These are phyloP conservation scores for Hymenopus coronatus DNA, from an alignment of 2,888 invertebrate genomes.

Conservation along the genomic window DNA sequence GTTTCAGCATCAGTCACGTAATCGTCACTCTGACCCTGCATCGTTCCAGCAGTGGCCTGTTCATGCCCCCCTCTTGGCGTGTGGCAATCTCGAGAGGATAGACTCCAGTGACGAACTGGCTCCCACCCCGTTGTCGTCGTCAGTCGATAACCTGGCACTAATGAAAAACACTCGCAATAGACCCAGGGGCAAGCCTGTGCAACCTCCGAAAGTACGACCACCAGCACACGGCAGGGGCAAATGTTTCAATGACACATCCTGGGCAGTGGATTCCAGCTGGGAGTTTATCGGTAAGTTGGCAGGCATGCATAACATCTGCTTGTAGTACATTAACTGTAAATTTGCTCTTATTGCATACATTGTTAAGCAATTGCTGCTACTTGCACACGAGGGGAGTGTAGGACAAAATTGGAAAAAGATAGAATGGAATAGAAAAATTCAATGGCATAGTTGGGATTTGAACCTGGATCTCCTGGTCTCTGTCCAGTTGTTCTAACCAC, in stretches of 20 bases:
- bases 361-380: no score
- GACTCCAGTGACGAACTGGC: conserved; percentile 44
- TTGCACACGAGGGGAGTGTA: no score
- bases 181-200: conserved; percentile 67
- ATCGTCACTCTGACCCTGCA: conserved; percentile 51
- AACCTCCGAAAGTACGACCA: conserved; percentile 61
- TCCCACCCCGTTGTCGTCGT: conserved; percentile 54
- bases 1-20: conserved; percentile 32
- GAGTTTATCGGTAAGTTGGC: conserved; percentile 73
- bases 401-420: no score
- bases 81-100: conserved; percentile 46
- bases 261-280: conserved; percentile 89
- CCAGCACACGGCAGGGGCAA: conserved; percentile 36
- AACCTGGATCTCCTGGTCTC: no score
- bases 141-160: conserved; percentile 64
- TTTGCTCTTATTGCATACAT: no score
- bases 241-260: conserved; percentile 54
- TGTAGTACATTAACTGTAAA: no score
- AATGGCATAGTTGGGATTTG: no score
- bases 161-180: conserved; percentile 41
- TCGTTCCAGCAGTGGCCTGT: conserved; percentile 43
- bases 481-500: no score
- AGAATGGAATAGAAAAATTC: no score
- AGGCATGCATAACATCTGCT: no score
- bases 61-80: conserved; percentile 36